Evolutionary conservation across 2,888 invertebrate species (phyloP).

Genomic region (Ariolimax columbianus): DNA sequence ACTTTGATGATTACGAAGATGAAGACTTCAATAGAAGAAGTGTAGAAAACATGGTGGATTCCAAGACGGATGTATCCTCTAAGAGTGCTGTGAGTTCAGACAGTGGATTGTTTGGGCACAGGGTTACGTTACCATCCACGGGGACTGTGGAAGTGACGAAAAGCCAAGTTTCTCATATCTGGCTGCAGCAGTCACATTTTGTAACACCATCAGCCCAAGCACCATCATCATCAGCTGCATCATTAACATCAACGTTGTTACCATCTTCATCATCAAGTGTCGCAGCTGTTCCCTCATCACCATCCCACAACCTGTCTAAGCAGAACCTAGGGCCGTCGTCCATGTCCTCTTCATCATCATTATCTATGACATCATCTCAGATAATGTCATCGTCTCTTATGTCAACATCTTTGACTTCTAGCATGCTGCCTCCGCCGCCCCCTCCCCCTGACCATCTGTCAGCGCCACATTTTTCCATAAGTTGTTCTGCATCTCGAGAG

Average conservation of each 20-base stretch:
- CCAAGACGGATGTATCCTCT: not conserved
- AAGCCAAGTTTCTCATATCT: constrained; percentile 27
- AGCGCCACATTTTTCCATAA: constrained; percentile 53
- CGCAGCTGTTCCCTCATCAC: constrained; percentile 4
- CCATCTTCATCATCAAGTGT: constrained; percentile 1
- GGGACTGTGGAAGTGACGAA: constrained; percentile 27
- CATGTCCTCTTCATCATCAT: not conserved
- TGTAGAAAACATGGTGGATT: not conserved
- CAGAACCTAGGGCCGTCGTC: not conserved
- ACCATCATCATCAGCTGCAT: not conserved
- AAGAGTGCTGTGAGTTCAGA: not conserved
- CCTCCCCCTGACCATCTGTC: constrained; percentile 53
- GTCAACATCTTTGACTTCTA: constrained; percentile 54
- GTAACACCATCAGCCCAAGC: not conserved
- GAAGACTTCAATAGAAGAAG: not conserved
- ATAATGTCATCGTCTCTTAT: constrained; percentile 49
- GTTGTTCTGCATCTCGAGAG: constrained; percentile 55
- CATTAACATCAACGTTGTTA: no score
- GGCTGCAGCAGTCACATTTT: constrained; percentile 44
- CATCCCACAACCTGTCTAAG: constrained; percentile 19
- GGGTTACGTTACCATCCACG: not conserved
- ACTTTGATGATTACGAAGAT: constrained; percentile 4
- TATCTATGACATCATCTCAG: constrained; percentile 46
- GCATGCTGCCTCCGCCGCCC: constrained; percentile 50
- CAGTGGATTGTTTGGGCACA: not conserved